Conservation (phyloP, 1,140 invertebrate genomes). For the Magallana ariakensis region DNA sequence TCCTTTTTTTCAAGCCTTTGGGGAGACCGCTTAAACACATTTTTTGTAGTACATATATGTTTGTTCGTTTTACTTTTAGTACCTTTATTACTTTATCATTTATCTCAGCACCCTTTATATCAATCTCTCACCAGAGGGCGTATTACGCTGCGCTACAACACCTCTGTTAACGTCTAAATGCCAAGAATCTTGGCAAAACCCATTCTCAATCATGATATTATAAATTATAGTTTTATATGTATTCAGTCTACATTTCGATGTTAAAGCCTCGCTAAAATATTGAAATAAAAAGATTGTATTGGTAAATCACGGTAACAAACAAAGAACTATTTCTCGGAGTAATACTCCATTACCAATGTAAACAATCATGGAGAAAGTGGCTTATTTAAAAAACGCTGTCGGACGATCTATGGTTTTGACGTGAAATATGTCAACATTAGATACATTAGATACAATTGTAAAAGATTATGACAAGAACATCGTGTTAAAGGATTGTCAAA, state of each 20-base stretch:
- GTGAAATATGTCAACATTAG: conserved; percentile 27
- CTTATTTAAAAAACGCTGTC: not conserved
- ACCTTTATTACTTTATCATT: too few species aligned
- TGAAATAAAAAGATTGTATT: not conserved
- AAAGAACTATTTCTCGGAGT: not conserved
- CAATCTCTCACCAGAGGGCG: conserved; percentile 13
- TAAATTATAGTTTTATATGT: not conserved
- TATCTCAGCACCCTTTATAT: too few species aligned
- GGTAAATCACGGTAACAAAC: not conserved
- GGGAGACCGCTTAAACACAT: too few species aligned
- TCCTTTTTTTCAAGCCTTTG: too few species aligned
- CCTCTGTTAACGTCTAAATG: not conserved
- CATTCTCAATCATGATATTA: not conserved
- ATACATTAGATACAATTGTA: conserved; percentile 36
- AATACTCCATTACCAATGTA: conserved; percentile 8
- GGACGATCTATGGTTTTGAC: not conserved
- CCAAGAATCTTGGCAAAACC: conserved; percentile 2
- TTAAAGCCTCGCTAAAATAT: not conserved
- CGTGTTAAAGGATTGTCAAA: conserved; percentile 39
- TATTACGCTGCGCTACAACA: not conserved
- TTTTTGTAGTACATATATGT: too few species aligned
- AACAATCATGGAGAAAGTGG: not conserved
- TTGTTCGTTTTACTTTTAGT: too few species aligned
- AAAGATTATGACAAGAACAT: conserved; percentile 36
- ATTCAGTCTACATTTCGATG: not conserved